Evolutionary conservation across 2,113 vertebrate genomes (phyloP).

Genomic region (Oreocharis arfaki): DNA sequence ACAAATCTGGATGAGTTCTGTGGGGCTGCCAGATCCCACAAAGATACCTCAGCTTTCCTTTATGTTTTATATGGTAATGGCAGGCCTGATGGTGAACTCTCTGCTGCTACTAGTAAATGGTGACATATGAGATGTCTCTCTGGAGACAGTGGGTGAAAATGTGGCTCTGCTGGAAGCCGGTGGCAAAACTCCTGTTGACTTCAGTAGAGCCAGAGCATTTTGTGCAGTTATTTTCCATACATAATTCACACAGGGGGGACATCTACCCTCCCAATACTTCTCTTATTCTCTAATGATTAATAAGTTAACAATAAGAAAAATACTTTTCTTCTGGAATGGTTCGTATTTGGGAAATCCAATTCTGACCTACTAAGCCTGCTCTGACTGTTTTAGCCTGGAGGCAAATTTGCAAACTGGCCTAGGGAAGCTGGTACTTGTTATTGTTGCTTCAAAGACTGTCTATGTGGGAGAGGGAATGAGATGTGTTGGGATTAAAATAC

Average conservation of each 20-base stretch:
- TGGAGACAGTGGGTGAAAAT: not conserved
- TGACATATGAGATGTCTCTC: not conserved
- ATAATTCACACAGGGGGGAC: not conserved
- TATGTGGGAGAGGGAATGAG: constrained; percentile 60
- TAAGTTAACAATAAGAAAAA: constrained; percentile 21
- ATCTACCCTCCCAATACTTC: not conserved
- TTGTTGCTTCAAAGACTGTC: constrained; percentile 62
- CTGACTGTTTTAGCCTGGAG: constrained; percentile 41
- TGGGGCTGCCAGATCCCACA: not conserved
- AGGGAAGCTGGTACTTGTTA: constrained; percentile 60
- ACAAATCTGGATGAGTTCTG: constrained; percentile 29
- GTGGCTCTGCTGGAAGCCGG: not conserved
- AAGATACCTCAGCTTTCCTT: constrained; percentile 28
- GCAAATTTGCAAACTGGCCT: constrained; percentile 49
- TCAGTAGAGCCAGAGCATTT: not conserved
- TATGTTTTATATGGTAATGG: constrained; percentile 3
- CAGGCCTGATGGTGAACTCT: not conserved
- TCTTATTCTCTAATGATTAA: not conserved
- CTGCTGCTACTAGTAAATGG: not conserved
- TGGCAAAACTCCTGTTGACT: not conserved
- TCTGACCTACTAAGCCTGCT: constrained; percentile 41
- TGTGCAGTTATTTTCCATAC: not conserved
- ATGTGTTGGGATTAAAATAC: constrained; percentile 64
- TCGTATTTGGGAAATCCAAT: constrained; percentile 40
- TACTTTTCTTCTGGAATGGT: not conserved